Evolutionary conservation across 2,113 vertebrate species (phyloP).

Genomic region (Dissostichus mawsoni): DNA sequence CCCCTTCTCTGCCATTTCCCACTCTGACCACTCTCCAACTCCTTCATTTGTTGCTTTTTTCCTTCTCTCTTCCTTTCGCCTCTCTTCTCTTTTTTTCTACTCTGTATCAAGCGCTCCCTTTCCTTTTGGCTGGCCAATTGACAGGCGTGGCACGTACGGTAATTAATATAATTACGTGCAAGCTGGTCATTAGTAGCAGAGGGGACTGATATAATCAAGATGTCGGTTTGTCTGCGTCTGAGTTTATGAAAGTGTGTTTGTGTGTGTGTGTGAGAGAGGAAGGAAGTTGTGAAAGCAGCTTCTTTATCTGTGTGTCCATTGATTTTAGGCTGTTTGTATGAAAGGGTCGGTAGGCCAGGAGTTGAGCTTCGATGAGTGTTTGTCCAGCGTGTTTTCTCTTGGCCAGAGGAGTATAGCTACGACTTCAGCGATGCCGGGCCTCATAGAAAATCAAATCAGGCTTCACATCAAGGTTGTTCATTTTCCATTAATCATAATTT

Average conservation of each 20-base stretch:
- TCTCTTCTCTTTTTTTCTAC: constrained; percentile 7
- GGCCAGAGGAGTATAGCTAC: constrained; percentile 43
- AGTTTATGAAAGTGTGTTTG: constrained; percentile 16
- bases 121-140: constrained; percentile 77
- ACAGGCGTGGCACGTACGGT: constrained; percentile 85
- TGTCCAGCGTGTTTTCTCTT: constrained; percentile 33
- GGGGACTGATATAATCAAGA: constrained; percentile 76
- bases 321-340: constrained; percentile 45
- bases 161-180: constrained; percentile 89
- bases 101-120: constrained; percentile 25
- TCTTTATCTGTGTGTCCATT: constrained; percentile 37
- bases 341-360: constrained; percentile 39
- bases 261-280: neutral
- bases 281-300: constrained; percentile 5
- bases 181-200: constrained; percentile 81
- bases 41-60: neutral
- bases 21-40: constrained; percentile 13
- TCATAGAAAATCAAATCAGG: constrained; percentile 62
- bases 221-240: constrained; percentile 62
- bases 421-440: constrained; percentile 23
- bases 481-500: constrained; percentile 78
- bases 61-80: neutral
- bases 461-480: constrained; percentile 68
- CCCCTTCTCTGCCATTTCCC: constrained; percentile 63
- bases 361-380: constrained; percentile 30